Evolutionary conservation across 2,797 vertebrate genomes (phyloP).

Genomic region (Limosa lapponica): DNA sequence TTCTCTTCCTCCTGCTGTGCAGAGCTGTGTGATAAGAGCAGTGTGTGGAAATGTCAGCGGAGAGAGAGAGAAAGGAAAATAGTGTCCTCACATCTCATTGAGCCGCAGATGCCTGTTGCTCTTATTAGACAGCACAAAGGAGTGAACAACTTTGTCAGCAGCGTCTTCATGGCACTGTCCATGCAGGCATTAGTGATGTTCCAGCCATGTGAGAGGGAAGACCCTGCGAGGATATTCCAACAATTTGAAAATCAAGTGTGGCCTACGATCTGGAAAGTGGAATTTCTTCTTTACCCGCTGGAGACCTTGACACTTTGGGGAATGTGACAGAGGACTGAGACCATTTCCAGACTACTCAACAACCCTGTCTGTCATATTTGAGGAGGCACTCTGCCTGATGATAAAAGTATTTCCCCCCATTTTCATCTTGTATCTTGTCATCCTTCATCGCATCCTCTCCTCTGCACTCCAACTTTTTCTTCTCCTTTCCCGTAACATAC

Average conservation of each 20-base stretch:
- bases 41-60: neutral
- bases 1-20: neutral
- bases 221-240: neutral
- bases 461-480: no score
- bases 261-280: neutral
- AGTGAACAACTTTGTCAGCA: neutral
- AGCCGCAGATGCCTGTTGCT: neutral
- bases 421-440: no score
- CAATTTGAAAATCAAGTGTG: neutral
- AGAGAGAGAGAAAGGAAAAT: neutral
- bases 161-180: no score
- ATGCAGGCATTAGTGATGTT: neutral
- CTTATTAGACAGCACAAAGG: neutral
- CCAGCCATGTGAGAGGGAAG: neutral
- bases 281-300: neutral
- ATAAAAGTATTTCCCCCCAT: no score
- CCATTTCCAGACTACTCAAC: neutral
- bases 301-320: neutral
- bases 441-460: no score
- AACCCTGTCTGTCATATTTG: no score
- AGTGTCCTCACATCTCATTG: neutral
- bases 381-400: no score
- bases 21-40: no score
- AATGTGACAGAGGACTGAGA: neutral
- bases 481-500: neutral